These are phyloP conservation scores for Ceyx melanurus DNA, from an alignment of 2,113 vertebrate genomes.

Conservation along the genomic window DNA sequence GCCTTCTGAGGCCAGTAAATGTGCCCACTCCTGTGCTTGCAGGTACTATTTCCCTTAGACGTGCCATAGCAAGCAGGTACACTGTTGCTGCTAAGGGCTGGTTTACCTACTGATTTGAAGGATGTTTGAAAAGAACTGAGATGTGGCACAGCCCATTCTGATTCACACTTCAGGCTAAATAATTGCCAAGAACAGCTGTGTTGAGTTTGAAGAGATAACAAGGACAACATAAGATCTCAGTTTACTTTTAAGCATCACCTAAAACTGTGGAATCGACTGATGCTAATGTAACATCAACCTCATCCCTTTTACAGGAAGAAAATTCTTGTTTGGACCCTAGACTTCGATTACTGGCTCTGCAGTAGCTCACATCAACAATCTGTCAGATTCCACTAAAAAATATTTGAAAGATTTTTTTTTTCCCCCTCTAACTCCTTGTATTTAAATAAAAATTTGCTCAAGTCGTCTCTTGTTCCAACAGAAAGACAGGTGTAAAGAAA, in stretches of 20 bases:
- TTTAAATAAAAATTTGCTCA: not conserved
- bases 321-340: not conserved
- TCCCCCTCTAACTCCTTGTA: not conserved
- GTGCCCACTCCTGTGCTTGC: not conserved
- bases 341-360: not conserved
- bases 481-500: not conserved
- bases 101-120: not conserved
- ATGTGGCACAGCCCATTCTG: not conserved
- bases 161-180: not conserved
- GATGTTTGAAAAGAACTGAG: not conserved
- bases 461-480: not conserved
- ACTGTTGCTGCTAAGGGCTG: not conserved
- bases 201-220: not conserved
- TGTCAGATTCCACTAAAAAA: not conserved
- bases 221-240: not conserved
- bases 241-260: not conserved
- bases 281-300: not conserved
- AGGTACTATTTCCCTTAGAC: not conserved
- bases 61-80: not conserved
- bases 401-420: not conserved
- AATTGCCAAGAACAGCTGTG: not conserved
- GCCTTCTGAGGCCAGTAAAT: not conserved
- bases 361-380: not conserved
- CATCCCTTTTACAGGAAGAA: not conserved
- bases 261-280: not conserved